Conservation (phyloP, 2,113 vertebrate genomes). For the Siphamia tubifer region DNA sequence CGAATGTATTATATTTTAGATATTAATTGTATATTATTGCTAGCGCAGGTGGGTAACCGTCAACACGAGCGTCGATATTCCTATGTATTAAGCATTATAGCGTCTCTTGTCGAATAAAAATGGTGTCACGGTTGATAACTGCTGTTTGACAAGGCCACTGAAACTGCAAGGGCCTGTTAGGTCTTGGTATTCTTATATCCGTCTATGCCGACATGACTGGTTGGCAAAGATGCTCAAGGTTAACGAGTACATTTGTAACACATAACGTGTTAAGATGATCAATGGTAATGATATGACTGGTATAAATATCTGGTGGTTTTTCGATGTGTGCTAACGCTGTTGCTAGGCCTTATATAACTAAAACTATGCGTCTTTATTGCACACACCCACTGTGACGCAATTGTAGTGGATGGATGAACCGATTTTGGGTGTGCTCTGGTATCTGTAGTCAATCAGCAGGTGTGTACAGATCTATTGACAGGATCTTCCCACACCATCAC, state of each 20-base stretch:
- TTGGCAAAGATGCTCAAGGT: background rate
- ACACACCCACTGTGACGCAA: background rate
- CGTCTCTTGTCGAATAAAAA: too few species aligned
- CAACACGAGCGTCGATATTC: too few species aligned
- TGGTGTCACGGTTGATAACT: background rate
- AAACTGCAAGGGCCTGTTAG: background rate
- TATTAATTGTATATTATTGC: too few species aligned
- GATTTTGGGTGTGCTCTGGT: background rate
- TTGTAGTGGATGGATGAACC: background rate
- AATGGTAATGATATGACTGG: background rate
- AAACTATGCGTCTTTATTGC: background rate
- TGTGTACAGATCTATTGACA: background rate
- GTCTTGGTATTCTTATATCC: background rate
- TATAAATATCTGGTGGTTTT: too few species aligned
- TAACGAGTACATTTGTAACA: background rate
- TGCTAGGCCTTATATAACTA: background rate
- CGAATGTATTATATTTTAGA: too few species aligned
- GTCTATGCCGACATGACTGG: background rate
- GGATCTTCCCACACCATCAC: background rate
- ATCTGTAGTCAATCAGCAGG: background rate
- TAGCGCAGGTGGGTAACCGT: too few species aligned
- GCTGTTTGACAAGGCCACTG: background rate
- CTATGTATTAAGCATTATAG: too few species aligned
- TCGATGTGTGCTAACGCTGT: accelerated
- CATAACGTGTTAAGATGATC: background rate